Base-by-base conservation (phyloP, 53 echinoderm and acorn worm genomes). In the Echinarachnius parma region DNA sequence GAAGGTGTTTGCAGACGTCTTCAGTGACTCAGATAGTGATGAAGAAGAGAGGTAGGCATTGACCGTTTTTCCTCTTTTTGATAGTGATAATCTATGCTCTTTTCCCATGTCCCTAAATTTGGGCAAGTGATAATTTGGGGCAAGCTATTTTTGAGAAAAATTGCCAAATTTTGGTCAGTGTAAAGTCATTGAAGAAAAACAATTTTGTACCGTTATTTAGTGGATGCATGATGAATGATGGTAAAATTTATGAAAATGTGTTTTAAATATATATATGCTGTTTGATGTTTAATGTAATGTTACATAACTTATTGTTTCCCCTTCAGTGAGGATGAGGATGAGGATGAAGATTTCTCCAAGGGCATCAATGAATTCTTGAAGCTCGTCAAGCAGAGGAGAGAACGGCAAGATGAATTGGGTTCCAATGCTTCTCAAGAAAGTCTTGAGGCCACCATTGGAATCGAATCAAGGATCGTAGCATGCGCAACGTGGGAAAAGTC, bases 401-500 rank as follows among this genome's bases (percentile, higher is more conserved):
- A 96, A 52, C 72, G 53, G 21, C 55, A 57, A 28, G 74, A 72
- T 4, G 74, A 72, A 44, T 15, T 54, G 28, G 27, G 74, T 28
- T 4, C 29, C 22, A 26, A 55, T 45, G 27, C 80, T 34, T 60
- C 60, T 19, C 76, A 74, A 25, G 55, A 62, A 9, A 80, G 66
- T 13, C 44, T 91, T 47, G 60, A 63, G 67, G 30, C 78, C 50
- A 32, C 71, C 3, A 58, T 96, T 0, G 96, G 96, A 30, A 91
- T 96, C 44, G 91, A 96, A 54, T 81, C 84, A 16, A 72, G 91
- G 29, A 76, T 96, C 26, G 74, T 96, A 32, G 91, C 79, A 16
- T 95, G 95, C 80, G 87, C 91, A 9, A 91, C 96, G 1, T 96
- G 96, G 96, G 91, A 96, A 71, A 96, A 88, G 48, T 91, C 96